Percentiles rank a stretch among this genome's conserved stretches.
Evolutionary conservation across 2,113 vertebrate genomes (phyloP).

Genomic region (Coturnix japonica): DNA sequence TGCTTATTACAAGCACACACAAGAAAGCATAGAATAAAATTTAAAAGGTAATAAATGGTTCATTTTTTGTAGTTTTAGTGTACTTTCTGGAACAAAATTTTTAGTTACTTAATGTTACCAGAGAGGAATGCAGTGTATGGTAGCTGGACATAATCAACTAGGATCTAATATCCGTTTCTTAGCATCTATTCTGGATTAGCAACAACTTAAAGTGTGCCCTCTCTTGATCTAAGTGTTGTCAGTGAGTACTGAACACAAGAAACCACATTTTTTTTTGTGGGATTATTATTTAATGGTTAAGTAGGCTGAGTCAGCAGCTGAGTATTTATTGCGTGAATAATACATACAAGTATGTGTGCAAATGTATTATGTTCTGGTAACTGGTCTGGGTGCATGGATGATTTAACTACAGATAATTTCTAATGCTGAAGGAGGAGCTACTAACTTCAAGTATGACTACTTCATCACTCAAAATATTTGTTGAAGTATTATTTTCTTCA

Average conservation of each 20-base stretch:
- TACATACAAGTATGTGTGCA: no score
- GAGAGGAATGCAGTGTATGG: not conserved
- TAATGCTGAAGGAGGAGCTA: fast-evolving
- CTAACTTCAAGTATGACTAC: not conserved
- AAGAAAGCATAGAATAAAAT: not conserved
- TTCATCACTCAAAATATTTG: not conserved
- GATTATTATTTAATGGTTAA: not conserved
- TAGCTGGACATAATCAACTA: no score
- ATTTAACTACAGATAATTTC: not conserved
- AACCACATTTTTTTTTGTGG: not conserved
- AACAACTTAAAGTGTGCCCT: not conserved
- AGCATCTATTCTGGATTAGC: not conserved
- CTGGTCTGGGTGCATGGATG: not conserved
- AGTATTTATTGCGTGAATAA: not conserved
- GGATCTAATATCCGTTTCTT: not conserved
- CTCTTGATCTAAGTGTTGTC: not conserved
- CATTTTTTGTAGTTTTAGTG: not conserved
- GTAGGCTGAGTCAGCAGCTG: not conserved
- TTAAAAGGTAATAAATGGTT: not conserved
- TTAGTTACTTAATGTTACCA: not conserved
- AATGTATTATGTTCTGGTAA: not conserved
- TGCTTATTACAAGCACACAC: not conserved
- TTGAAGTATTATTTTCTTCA: not conserved
- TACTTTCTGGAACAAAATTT: not conserved
- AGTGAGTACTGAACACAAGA: not conserved